phyloP scores from a whole-genome alignment of 2,797 vertebrate species.

The Rousettus madagascariensis region DNA sequence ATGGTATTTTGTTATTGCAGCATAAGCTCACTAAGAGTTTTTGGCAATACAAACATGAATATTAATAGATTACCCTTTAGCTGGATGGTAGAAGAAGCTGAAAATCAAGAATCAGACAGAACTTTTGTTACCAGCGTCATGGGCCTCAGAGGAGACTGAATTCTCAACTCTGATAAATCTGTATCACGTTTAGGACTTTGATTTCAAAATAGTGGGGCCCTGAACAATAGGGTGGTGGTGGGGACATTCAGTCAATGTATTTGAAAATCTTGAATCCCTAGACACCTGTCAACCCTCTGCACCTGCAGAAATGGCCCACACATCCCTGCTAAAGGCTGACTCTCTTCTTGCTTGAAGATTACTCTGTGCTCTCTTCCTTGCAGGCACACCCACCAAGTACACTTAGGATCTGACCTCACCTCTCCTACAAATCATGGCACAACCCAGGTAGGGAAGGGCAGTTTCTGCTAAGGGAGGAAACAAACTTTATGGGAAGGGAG shows the following conservation, averaged over 20 bases:
- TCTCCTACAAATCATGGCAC: background rate
- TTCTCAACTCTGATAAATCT: background rate
- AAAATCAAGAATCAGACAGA: accelerated
- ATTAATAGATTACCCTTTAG: background rate
- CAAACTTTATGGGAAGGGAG: too few relatives aligned
- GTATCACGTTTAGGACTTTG: background rate
- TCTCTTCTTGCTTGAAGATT: background rate
- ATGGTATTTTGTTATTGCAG: accelerated
- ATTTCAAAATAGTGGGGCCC: background rate
- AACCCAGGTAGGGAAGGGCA: background rate
- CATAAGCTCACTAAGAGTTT: background rate
- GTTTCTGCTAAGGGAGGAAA: background rate
- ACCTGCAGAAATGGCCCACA: background rate
- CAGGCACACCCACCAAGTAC: accelerated
- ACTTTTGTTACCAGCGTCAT: background rate
- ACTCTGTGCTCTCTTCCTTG: background rate
- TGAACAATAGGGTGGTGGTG: background rate
- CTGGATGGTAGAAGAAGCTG: background rate
- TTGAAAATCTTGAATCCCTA: background rate
- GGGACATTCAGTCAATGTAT: background rate
- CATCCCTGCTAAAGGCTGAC: background rate
- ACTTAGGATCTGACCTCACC: background rate
- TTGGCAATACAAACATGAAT: background rate
- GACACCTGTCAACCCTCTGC: background rate
- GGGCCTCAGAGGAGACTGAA: background rate